Evolutionary conservation across 2,888 invertebrate genomes (phyloP), one percentile per base, ranked within the genome.

Genomic region (Pheosia tremula): DNA sequence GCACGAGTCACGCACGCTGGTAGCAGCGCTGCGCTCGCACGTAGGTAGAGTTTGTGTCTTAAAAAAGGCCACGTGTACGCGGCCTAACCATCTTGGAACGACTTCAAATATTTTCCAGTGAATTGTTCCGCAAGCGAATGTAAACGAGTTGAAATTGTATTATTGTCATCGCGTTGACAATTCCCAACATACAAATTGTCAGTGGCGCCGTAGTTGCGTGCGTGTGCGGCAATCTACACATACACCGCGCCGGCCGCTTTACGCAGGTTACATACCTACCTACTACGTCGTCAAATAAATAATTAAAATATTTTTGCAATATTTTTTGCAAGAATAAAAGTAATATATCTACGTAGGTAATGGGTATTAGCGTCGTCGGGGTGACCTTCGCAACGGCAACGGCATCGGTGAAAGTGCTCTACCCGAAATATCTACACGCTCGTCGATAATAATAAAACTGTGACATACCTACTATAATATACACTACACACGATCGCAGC

Each of bases 321-420:
- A 24, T 24, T n/a, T n/a, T n/a, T n/a, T n/a, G n/a, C 24, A 24
- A 24, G 24, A 24, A 1, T 24, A 24, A 24, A 24, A 24, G 24
- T 24, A 24, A 39, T 3, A 39, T 39, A 39, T 39, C 0, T 39
- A 39, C 7, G 39, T 7, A 39, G 39, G 5, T 39, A 39, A 24
- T 24, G 24, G 5, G 39, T 39, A 39, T 6, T 39, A 3, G 5
- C 7, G 3, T n/a, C 50, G 13, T 6, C 50, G 13, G 52, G 9
- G 43, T 45, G 43, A 45, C 52, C 52, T 24, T 24, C n/a, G 36
- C 4, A 3, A 9, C 36, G 36, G 36, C 4, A 3, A 9, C 36
- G 36, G 52, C 56, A 9, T 24, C 58, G 43, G 69, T 57, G 71
- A 69, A 69, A 71, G 69, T 71, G 64, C 49, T 36, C 59, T 68